These are phyloP conservation scores for Coronaproctus castanopsis DNA, from an alignment of 2,888 invertebrate genomes.

Conservation along the genomic window DNA sequence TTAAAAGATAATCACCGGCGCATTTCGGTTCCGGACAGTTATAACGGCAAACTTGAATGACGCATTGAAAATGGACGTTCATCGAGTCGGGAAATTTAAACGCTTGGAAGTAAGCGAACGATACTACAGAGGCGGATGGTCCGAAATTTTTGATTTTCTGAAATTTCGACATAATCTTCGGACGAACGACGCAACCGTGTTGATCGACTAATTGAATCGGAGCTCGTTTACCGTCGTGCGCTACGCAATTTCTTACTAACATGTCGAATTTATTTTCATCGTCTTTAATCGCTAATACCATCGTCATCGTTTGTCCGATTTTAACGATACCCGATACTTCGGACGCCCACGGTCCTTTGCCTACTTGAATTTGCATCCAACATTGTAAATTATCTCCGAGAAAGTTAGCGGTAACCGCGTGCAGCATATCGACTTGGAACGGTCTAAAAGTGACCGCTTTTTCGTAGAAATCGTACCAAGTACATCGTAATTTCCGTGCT, in stretches of 20 bases:
- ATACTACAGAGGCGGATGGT: conserved; percentile 79
- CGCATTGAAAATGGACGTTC: conserved; percentile 94
- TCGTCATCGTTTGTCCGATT: conserved; percentile 91
- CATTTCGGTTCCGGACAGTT: conserved; percentile 87
- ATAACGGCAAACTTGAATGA: conserved; percentile 82
- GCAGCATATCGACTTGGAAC: conserved; percentile 88
- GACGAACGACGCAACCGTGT: conserved; percentile 78
- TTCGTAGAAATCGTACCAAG: conserved; percentile 92
- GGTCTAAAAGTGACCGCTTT: conserved; percentile 86
- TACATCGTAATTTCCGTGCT: conserved; percentile 73
- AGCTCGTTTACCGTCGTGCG: conserved; percentile 80
- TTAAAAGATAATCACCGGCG: conserved; percentile 37
- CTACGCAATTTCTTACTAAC: conserved; percentile 82
- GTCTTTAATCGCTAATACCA: conserved; percentile 87
- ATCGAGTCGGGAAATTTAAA: conserved; percentile 93
- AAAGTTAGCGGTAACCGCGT: conserved; percentile 87
- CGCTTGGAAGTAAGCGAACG: conserved; percentile 89
- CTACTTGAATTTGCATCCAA: conserved; percentile 95
- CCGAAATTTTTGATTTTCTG: conserved; percentile 92
- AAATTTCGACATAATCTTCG: conserved; percentile 81
- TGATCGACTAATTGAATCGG: conserved; percentile 85
- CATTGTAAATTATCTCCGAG: conserved; percentile 85
- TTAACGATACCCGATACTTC: conserved; percentile 89
- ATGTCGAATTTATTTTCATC: conserved; percentile 92
- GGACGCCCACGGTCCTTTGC: conserved; percentile 92